Evolutionary conservation across 2,113 vertebrate genomes (phyloP), one percentile per base, ranked within the genome.

Genomic region (Phaethon lepturus): DNA sequence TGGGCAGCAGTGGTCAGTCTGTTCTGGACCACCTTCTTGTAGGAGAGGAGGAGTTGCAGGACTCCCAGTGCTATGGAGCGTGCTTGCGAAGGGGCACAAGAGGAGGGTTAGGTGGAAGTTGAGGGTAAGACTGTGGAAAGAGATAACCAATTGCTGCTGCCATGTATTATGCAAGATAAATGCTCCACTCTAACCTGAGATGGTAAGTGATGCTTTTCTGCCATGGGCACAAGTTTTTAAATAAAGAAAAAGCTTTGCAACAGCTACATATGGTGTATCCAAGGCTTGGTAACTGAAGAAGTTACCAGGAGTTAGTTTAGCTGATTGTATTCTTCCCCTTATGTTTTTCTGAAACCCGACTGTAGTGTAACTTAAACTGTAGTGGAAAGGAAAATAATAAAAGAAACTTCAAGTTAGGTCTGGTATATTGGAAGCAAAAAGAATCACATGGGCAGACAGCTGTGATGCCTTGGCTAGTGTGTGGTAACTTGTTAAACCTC

Each of bases 21-120:
- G 17, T 8, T 44, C 52, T 23, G n/a, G 47, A 2, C 17, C 19
- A 1, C 19, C 17, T 12, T 2, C 5, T 47, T 28, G 42, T 8
- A 3, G 0, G 1, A 8, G 6, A 56, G 38, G 0, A 20, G 90
- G 49, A 56, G 1, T 2, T n/a, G 10, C 38, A 50, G 38, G 4
- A 2, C 44, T 81, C 31, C 24, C 8, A 5, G 38, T 0, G 9
- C 60, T 16, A 3, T 2, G 11, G 35, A 33, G 24, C 0, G 3
- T 33, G 6, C 33, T 56, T 33, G 40, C 3, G 17, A 14, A 38
- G 56, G 47, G 26, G 29, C 11, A 1, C 6, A 7, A 42, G 60
- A 59, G n/a, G 31, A 93, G 63, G 25, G 17, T 73, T 3, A 15
- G 52, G 11, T 44, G 55, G 17, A 14, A 47, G 44, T 0, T 35